Evolutionary conservation across 2,888 invertebrate genomes (phyloP), one percentile per base, ranked within the genome.

Genomic region (Agriopis marginaria): DNA sequence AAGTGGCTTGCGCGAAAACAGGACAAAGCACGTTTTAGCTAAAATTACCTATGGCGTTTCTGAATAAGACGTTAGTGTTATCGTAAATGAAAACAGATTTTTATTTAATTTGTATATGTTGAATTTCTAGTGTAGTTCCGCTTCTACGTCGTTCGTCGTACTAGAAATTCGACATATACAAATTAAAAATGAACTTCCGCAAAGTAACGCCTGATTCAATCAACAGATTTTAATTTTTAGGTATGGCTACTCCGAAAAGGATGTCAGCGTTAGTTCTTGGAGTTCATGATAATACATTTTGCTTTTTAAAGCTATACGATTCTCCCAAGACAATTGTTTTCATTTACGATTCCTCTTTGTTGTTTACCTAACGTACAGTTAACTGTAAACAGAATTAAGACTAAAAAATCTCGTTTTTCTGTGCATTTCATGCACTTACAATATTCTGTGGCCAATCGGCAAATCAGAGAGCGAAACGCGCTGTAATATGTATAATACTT

Each of bases 391-490:
- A 17, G 7, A 14, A 56, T 42, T 44, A 53, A 53, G 23, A 53
- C 44, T 53, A 53, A 45, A 50, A 4, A 56, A 55, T 55, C 56
- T 66, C 44, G 23, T 54, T 59, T 9, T 53, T 56, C n/a, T 17
- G 55, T 49, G 55, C 53, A 17, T 47, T 14, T 12, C 39, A 12
- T 47, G 53, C 62, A 54, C 32, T 14, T n/a, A 55, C 9, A 54
- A 63, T 58, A 23, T 77, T 54, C 49, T 66, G 71, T 60, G 68
- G 72, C 68, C 75, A 76, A 78, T 74, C 70, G 17, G 51, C 68
- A 74, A 60, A 81, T 49, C 80, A 84, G 83, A 84, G 83, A 82
- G 77, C 70, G 71, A 68, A 76, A 79, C 55, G 51, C 39, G 73
- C 78, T 49, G 72, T 78, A 79, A 70, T 61, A 62, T 50, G 17